Conservation (phyloP, 2,888 invertebrate genomes). For the Agriopis leucophaearia region DNA sequence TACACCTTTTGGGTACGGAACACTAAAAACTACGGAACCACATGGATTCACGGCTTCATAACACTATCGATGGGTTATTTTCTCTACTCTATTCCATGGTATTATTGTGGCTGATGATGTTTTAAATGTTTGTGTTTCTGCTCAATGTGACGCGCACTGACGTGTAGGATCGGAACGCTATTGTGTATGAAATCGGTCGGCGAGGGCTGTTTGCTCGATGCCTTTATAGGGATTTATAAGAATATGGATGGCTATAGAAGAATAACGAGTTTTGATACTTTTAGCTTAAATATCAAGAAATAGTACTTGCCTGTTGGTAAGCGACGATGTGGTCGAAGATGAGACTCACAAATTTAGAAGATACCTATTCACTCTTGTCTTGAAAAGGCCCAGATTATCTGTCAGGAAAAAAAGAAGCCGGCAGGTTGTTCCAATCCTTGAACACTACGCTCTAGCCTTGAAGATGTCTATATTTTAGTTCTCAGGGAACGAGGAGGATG, state of each 20-base stretch:
- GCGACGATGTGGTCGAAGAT: no score
- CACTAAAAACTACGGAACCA: conserved; percentile 18
- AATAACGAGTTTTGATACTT: conserved; percentile 61
- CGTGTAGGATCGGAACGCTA: conserved; percentile 71
- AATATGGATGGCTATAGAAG: conserved; percentile 30
- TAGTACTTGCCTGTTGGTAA: no score
- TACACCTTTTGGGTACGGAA: no score
- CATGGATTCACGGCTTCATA: not conserved
- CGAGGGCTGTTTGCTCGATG: conserved; percentile 69
- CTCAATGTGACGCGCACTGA: conserved; percentile 78
- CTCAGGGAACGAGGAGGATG: no score
- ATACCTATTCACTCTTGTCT: no score
- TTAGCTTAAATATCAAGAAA: not conserved
- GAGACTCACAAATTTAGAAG: no score
- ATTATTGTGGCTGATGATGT: conserved; percentile 77
- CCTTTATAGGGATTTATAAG: conserved; percentile 59
- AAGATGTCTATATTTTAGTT: no score
- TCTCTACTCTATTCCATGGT: conserved; percentile 41
- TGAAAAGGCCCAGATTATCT: no score
- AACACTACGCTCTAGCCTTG: no score
- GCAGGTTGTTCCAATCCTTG: no score
- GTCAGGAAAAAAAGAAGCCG: no score
- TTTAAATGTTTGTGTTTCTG: conserved; percentile 84
- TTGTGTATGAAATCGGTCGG: conserved; percentile 72
- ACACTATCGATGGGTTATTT: conserved; percentile 6